Conservation (phyloP, 2,888 invertebrate genomes). For the Spisula solida region DNA sequence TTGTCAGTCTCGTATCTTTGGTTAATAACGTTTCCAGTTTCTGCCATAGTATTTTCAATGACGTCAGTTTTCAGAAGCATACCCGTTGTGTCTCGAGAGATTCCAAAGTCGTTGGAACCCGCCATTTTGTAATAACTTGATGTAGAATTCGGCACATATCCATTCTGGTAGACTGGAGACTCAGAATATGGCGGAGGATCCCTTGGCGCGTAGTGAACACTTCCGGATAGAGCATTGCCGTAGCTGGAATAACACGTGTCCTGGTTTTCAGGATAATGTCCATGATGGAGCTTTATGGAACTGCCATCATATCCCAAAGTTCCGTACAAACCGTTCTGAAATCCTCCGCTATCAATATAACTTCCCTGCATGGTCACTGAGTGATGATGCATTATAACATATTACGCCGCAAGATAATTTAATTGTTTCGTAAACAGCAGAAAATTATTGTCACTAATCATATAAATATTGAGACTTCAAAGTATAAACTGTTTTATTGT, state of each 20-base stretch:
- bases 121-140: constrained; percentile 75
- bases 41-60: constrained; percentile 64
- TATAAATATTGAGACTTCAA: constrained; percentile 58
- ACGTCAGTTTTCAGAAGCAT: constrained; percentile 73
- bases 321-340: constrained; percentile 77
- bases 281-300: constrained; percentile 77
- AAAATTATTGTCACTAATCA: constrained; percentile 34
- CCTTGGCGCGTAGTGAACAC: constrained; percentile 68
- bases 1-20: constrained; percentile 66
- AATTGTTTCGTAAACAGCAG: constrained; percentile 38
- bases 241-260: constrained; percentile 77
- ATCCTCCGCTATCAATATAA: constrained; percentile 75
- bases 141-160: constrained; percentile 72
- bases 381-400: constrained; percentile 69
- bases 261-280: constrained; percentile 75
- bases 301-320: constrained; percentile 76
- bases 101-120: constrained; percentile 69
- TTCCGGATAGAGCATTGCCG: constrained; percentile 68
- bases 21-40: constrained; percentile 50
- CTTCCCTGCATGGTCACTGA: constrained; percentile 73
- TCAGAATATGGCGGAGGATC: constrained; percentile 80
- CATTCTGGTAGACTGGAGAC: constrained; percentile 77
- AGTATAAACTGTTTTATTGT: constrained; percentile 52
- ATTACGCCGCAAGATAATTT: constrained; percentile 15
- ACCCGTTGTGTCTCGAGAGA: constrained; percentile 61